Base-by-base conservation (phyloP, 2,888 invertebrate species). In the Nemapogon koenigi region DNA sequence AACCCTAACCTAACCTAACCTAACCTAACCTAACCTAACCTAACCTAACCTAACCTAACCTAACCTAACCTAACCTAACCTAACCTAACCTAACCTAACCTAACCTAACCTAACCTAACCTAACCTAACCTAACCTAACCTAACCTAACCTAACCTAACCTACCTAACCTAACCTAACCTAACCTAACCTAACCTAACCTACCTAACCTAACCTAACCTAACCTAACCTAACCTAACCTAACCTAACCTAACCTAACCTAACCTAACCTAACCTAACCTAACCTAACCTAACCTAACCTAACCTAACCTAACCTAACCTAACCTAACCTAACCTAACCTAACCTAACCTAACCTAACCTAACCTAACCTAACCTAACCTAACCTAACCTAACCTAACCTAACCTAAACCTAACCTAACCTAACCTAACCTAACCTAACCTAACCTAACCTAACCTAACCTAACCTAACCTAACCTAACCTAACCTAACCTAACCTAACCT, bases 61-160 rank as follows among this genome's bases (percentile, higher is more conserved):
- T 41, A 38, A 41, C 41, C 41, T 41, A 41, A 41, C 41, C 38
- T 38, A 41, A 41, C 41, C 41, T 41, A 41, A 41, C 41, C 41
- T 41, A 41, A 41, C 41, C 41, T 41, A 41, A 41, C 41, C 41
- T 41, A 41, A 41, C 41, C 41, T 41, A 41, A 41, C 41, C 41
- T 38, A 38, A 37, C 40, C 37, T 37, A 37, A 30, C 29, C 37
- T 37, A 37, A 37, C 29, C 37, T 29, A 29, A 36, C 40, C 36
- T 40, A 40, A 40, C 40, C 40, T 40, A 40, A 40, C 40, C 40
- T 40, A 40, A 40, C 40, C 40, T 40, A 40, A 40, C 40, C 40
- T 40, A 40, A 40, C n/a, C n/a, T n/a, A n/a, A n/a, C n/a, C n/a
- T n/a, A n/a, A n/a, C n/a, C n/a, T n/a, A n/a, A n/a, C n/a, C 40